Evolutionary conservation across 1,140 invertebrate genomes (phyloP).

Genomic region (Hermetia illucens): DNA sequence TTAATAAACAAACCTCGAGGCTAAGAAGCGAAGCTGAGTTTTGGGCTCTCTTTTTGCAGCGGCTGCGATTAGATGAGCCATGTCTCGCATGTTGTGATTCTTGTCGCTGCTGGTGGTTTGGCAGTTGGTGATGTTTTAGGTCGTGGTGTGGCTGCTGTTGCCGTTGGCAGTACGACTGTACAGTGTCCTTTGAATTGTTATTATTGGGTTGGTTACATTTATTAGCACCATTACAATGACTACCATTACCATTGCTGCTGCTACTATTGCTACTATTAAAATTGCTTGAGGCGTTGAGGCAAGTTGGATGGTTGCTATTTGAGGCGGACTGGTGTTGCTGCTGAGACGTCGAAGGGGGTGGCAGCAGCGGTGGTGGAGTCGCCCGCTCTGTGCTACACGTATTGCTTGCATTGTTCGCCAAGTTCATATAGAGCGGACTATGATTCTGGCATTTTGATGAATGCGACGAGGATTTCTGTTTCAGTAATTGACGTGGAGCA

Average conservation of each 20-base stretch:
- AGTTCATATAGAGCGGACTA: conserved; percentile 6
- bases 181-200: background rate
- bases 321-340: conserved; percentile 16
- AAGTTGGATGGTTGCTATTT: conserved; percentile 25
- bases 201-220: background rate
- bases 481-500: background rate
- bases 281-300: conserved; percentile 23
- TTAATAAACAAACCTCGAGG: too few relatives aligned
- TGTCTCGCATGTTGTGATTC: conserved; percentile 4
- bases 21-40: too few relatives aligned
- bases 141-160: conserved; percentile 8
- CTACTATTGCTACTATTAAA: conserved; percentile 12
- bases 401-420: conserved; percentile 14
- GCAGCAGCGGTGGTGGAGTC: conserved; percentile 5
- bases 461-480: background rate
- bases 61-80: conserved; percentile 5
- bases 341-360: background rate
- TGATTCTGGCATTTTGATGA: background rate
- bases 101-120: conserved; percentile 4
- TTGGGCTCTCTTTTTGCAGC: too few relatives aligned
- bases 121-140: conserved; percentile 12
- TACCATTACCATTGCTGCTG: background rate
- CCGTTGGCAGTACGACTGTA: conserved; percentile 6
- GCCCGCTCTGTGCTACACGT: too few relatives aligned
- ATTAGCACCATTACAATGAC: background rate